phyloP scores from a whole-genome alignment of 2,113 vertebrate genomes.

The Oriolus oriolus region DNA sequence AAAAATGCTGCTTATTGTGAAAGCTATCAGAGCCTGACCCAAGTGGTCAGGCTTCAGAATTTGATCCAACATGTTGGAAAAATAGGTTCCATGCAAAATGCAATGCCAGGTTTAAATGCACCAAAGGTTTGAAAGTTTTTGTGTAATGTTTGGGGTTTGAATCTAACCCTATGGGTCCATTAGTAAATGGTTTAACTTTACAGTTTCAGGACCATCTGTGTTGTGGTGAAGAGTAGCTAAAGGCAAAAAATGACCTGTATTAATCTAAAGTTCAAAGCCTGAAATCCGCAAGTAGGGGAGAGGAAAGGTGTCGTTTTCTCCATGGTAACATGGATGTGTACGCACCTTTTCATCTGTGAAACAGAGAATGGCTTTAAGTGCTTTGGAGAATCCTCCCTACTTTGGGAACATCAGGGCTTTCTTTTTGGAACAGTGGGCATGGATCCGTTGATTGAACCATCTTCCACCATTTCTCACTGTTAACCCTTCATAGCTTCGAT shows the following conservation, averaged over 20 bases:
- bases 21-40: not conserved
- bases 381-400: slow-evolving; percentile 36
- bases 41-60: not conserved
- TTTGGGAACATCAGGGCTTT: slow-evolving; percentile 32
- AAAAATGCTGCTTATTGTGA: not conserved
- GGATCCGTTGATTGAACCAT: not conserved
- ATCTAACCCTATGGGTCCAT: slow-evolving; percentile 21
- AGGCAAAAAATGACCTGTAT: slow-evolving; percentile 29
- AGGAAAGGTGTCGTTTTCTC: slow-evolving; percentile 14
- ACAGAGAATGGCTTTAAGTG: slow-evolving; percentile 1
- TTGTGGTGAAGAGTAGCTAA: slow-evolving; percentile 12
- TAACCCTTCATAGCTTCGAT: slow-evolving; percentile 31
- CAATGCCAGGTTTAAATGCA: not conserved
- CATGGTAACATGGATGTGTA: slow-evolving; percentile 25
- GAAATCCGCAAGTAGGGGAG: not conserved
- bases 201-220: not conserved
- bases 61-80: not conserved
- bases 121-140: not conserved
- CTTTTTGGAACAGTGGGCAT: slow-evolving; percentile 6
- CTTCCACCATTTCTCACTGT: slow-evolving; percentile 19
- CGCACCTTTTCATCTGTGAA: slow-evolving; percentile 23
- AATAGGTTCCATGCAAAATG: not conserved
- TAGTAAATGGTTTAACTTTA: slow-evolving; percentile 19
- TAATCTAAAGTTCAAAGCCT: slow-evolving; percentile 46
- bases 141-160: slow-evolving; percentile 14